These are phyloP conservation scores for Adelognathus sp. DNA, from an alignment of 2,888 invertebrate genomes.

Conservation along the genomic window DNA sequence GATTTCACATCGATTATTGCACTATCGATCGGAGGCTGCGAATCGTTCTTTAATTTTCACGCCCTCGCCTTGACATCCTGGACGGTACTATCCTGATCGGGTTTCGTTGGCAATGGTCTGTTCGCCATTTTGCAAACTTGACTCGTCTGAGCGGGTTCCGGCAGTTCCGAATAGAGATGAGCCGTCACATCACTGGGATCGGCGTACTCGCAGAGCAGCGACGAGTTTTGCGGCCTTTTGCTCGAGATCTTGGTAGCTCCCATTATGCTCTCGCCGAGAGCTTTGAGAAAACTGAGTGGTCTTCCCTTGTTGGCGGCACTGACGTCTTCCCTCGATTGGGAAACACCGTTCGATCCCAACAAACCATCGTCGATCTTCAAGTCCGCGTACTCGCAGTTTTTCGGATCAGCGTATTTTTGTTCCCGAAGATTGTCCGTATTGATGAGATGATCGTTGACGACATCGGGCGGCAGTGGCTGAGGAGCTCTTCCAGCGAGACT, in stretches of 20 bases:
- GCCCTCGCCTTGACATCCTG: constrained; percentile 64
- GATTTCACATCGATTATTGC: no score
- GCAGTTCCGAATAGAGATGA: constrained; percentile 83
- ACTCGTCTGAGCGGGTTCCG: constrained; percentile 80
- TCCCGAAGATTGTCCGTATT: constrained; percentile 59
- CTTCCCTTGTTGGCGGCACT: constrained; percentile 67
- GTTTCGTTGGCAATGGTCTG: constrained; percentile 87
- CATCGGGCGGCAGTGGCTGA: constrained; percentile 75
- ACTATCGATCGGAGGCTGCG: no score
- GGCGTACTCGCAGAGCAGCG: constrained; percentile 83
- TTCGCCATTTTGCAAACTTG: constrained; percentile 85
- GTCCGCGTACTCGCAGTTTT: constrained; percentile 53
- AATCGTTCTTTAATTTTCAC: constrained; percentile 59
- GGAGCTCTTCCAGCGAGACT: constrained; percentile 72
- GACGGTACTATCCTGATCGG: constrained; percentile 79
- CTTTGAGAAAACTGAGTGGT: constrained; percentile 84
- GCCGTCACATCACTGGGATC: constrained; percentile 83
- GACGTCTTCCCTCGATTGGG: constrained; percentile 36
- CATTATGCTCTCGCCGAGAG: constrained; percentile 83
- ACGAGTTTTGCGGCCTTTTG: constrained; percentile 75
- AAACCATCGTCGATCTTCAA: constrained; percentile 44
- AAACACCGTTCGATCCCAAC: not conserved
- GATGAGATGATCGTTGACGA: constrained; percentile 71
- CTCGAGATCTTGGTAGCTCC: constrained; percentile 66
- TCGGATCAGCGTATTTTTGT: constrained; percentile 51